Percentiles rank a stretch among this genome's conserved stretches.
phyloP scores from a whole-genome alignment of 2,797 vertebrate species.

The Nyctalus aviator region DNA sequence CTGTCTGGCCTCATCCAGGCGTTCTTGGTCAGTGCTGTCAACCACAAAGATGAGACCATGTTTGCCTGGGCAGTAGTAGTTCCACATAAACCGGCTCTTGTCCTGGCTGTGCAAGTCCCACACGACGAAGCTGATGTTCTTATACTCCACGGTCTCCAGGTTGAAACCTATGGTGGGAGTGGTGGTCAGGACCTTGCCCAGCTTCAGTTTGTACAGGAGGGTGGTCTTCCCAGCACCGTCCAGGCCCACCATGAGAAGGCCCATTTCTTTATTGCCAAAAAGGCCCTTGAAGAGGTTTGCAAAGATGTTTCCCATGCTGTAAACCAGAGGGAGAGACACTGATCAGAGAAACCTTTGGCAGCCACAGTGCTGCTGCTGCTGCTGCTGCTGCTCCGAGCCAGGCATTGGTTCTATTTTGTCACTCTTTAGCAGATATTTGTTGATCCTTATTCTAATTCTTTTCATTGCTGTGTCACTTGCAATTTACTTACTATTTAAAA shows the following conservation, averaged over 20 bases:
- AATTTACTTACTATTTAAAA: not conserved
- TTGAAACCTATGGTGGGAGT: not conserved
- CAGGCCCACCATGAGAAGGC: conserved; percentile 98
- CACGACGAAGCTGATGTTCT: not conserved
- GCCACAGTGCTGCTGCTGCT: not conserved
- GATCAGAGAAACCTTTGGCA: not conserved
- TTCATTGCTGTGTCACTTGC: not conserved
- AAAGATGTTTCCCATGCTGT: conserved; percentile 94
- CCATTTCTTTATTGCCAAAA: conserved; percentile 98
- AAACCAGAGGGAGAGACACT: conserved; percentile 24
- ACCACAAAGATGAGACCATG: conserved; percentile 99
- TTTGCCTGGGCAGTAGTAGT: conserved; percentile 98
- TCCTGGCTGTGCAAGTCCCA: not conserved
- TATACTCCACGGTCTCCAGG: not conserved
- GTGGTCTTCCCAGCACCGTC: conserved; percentile 98
- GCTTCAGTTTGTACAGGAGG: conserved; percentile 98
- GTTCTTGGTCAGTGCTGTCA: conserved; percentile 98
- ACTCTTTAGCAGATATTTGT: not conserved
- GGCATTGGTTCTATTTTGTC: not conserved
- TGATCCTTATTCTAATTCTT: not conserved
- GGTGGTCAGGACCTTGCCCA: not conserved
- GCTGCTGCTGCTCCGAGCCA: not conserved
- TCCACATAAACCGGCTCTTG: not conserved
- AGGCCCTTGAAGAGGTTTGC: conserved; percentile 92
- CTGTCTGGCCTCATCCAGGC: conserved; percentile 94